Percentiles rank a stretch among this genome's conserved stretches.
These are phyloP conservation scores for Ciconia maguari DNA, from an alignment of 2,113 vertebrate species.

Conservation along the genomic window DNA sequence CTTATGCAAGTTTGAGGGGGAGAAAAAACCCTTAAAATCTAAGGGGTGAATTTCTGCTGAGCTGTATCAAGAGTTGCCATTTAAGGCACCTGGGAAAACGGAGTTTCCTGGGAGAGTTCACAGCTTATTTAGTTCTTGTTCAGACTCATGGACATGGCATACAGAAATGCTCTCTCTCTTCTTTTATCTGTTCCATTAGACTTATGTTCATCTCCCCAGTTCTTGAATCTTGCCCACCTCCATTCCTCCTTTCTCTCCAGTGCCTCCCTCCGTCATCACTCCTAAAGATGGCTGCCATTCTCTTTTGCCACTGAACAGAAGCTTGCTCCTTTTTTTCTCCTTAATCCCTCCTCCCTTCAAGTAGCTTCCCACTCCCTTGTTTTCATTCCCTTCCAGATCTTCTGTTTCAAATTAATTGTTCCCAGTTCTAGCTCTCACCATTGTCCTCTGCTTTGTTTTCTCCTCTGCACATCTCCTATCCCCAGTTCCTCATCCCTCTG, in stretches of 20 bases:
- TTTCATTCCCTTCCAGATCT: not conserved
- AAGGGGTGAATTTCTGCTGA: not conserved
- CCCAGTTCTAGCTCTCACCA: not conserved
- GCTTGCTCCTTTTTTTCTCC: not conserved
- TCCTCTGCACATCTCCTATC: not conserved
- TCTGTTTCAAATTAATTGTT: not conserved
- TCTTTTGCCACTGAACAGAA: not conserved
- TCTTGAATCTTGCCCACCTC: not conserved
- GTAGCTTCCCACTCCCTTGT: not conserved
- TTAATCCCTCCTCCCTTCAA: not conserved
- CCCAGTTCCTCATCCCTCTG: not conserved
- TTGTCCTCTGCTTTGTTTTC: not conserved
- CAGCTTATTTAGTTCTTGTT: not conserved
- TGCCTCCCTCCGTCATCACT: not conserved
- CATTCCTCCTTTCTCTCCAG: not conserved
- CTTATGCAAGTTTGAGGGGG: not conserved
- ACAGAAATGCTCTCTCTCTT: not conserved
- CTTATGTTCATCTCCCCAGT: not conserved
- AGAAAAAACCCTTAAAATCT: not conserved
- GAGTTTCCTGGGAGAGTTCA: not conserved
- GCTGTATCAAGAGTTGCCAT: not conserved
- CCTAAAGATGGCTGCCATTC: not conserved
- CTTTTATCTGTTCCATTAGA: not conserved
- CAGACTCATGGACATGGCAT: not conserved
- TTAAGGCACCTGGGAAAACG: not conserved